Percentiles rank a stretch among this genome's conserved stretches.
Conservation (phyloP, 2,797 vertebrate genomes). For the Ataeniobius toweri region DNA sequence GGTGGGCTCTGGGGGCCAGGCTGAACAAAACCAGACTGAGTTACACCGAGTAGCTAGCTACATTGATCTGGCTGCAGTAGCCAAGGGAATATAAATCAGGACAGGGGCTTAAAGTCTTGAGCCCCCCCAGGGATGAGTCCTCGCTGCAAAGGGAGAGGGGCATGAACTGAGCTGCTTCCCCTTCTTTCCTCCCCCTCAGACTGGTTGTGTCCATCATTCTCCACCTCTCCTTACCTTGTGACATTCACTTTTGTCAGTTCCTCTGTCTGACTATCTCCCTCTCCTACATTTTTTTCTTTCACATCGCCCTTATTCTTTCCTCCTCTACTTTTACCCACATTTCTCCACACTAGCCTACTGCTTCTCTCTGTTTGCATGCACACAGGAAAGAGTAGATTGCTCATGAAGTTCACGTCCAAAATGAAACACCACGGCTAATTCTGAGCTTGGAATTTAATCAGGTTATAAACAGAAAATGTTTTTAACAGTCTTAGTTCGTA, state of each 20-base stretch:
- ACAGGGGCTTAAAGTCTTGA: conserved; percentile 91
- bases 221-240: conserved; percentile 50
- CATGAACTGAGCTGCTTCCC: conserved; percentile 75
- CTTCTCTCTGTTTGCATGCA: conserved; percentile 45
- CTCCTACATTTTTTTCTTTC: conserved; percentile 5
- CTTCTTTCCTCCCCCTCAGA: conserved; percentile 43
- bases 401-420: conserved; percentile 69
- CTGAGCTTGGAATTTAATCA: conserved; percentile 44
- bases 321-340: conserved; percentile 24
- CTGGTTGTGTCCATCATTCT: conserved; percentile 57
- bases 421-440: conserved; percentile 60
- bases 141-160: conserved; percentile 90
- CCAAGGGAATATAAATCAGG: conserved; percentile 94
- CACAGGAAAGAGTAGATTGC: conserved; percentile 49
- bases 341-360: conserved; percentile 24
- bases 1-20: conserved; percentile 60
- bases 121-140: conserved; percentile 89
- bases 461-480: conserved; percentile 9
- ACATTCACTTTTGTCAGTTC: conserved; percentile 56
- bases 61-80: conserved; percentile 75
- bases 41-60: conserved; percentile 86
- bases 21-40: conserved; percentile 77
- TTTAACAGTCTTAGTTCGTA: background rate
- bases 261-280: conserved; percentile 22
- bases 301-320: conserved; percentile 26